Evolutionary conservation across 2,888 invertebrate species (phyloP), one percentile per base, ranked within the genome.

Genomic region (Mesochorus sp.): DNA sequence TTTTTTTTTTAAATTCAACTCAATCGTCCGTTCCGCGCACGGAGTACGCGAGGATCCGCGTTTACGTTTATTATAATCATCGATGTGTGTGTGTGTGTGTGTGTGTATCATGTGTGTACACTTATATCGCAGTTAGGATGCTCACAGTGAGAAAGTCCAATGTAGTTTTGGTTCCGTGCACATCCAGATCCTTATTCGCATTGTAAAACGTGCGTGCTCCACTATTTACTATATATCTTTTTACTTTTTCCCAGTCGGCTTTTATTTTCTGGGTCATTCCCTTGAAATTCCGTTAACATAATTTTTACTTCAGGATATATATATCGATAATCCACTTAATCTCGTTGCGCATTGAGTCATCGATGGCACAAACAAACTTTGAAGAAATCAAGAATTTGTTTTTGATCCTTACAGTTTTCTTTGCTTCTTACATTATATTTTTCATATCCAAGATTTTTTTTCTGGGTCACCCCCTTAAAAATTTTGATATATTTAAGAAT

Each of bases 91-190:
- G 21, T 34, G 28, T 24, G 12, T 19, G 12, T 4, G 21, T 53
- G 21, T 21, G 12, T 14, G 14, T 34, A 37, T 21, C 5, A 59
- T 37, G 2, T 47, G 6, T 47, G 21, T 47, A 47, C 21, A 47
- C 6, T 8, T 31, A 14, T 68, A 28, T 67, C 21, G 17, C 39
- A 42, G 19, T n/a, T n/a, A 72, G 68, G 76, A 82, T 49, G 61
- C 14, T 42, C 39, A 81, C 68, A 74, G 85, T 88, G 89, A 85
- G 90, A 90, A 90, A 90, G 89, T 89, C 82, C 70, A 81, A 49
- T 68, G 28, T 84, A 85, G 90, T 88, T 90, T 85, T 90, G 90
- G 86, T 90, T 85, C 86, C 86, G 76, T 90, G 90, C 88, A 88
- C 90, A 90, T 90, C 81, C 85, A 90, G 90, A 80, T 88, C 78